Evolutionary conservation across 1,140 invertebrate genomes (phyloP), one percentile per base, ranked within the genome.

Genomic region (Drosophila auraria): DNA sequence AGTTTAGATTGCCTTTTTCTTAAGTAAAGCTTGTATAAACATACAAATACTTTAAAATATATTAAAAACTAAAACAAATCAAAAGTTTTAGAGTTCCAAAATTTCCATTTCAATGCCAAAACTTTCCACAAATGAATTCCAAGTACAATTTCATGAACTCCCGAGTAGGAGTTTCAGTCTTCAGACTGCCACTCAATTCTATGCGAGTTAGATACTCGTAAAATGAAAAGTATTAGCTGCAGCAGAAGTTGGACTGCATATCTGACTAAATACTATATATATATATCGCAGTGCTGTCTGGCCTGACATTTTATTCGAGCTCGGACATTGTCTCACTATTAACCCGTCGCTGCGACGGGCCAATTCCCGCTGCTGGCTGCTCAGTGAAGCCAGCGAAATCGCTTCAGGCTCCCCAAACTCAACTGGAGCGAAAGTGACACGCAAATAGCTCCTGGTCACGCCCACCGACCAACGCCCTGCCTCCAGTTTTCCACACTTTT

Each of bases 351-450:
- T 45, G 51, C 45, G 7, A 23, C 17, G 36, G 11, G 17, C 40
- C 27, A 36, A 30, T 23, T 74, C n/a, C 20, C 59, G 38, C 38
- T 27, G 25, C 25, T 42, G 51, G 38, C 58, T 80, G 83, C 53
- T 66, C 78, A 89, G 61, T 80, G 80, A 89, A 83, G 71, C 80
- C 78, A 66, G 77, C 66, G 73, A 54, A 75, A 69, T 64, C 53
- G 51, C 59, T 73, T 38, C 47, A 47, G 64, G 65, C 62, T 56
- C 23, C 47, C 30, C 53, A 27, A 58, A 44, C 65, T 71, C 81
- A 84, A 82, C 64, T 79, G 76, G 44, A 87, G 83, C 83, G 83
- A 79, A 74, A 78, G 64, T 65, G 60, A 50, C 65, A 89, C 84
- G 84, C 84, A 89, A 89, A 89, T 89, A 82, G 81, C 79, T 47